Percentiles rank a stretch among this genome's conserved stretches.
phyloP scores from a whole-genome alignment of 2,113 vertebrate genomes.

The Hydropotes inermis region DNA sequence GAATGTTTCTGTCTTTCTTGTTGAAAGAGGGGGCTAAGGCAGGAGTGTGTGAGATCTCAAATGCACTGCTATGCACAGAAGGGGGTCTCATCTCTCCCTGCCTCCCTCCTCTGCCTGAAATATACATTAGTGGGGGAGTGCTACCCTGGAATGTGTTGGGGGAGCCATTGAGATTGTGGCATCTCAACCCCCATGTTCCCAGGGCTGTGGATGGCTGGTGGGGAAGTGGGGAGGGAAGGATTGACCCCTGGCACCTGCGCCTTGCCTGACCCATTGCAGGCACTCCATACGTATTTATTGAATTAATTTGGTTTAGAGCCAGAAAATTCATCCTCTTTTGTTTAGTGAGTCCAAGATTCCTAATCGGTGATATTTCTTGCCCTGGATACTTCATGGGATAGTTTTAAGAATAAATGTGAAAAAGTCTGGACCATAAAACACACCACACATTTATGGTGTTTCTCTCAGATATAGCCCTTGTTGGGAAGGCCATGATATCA shows the following conservation, averaged over 20 bases:
- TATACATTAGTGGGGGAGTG: accelerated
- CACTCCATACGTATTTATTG: background rate
- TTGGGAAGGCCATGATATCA: background rate
- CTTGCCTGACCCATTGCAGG: background rate
- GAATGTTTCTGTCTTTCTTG: background rate
- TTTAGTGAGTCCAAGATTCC: background rate
- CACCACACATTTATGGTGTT: background rate
- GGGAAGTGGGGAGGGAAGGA: background rate
- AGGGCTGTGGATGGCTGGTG: background rate
- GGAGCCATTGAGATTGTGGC: background rate
- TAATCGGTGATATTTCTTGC: background rate
- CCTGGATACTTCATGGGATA: background rate
- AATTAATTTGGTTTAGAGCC: background rate
- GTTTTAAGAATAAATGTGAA: background rate
- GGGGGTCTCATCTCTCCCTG: too few species aligned
- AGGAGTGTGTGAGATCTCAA: background rate
- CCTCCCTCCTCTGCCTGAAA: background rate
- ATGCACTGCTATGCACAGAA: background rate
- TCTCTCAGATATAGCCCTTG: background rate
- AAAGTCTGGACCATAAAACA: background rate
- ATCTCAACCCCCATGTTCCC: background rate
- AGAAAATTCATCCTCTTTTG: background rate
- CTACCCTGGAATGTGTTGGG: too few species aligned
- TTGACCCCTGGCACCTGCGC: too few species aligned
- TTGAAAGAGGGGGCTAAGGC: background rate